phyloP scores from a whole-genome alignment of 2,888 invertebrate genomes.

The Deilephila elpenor region DNA sequence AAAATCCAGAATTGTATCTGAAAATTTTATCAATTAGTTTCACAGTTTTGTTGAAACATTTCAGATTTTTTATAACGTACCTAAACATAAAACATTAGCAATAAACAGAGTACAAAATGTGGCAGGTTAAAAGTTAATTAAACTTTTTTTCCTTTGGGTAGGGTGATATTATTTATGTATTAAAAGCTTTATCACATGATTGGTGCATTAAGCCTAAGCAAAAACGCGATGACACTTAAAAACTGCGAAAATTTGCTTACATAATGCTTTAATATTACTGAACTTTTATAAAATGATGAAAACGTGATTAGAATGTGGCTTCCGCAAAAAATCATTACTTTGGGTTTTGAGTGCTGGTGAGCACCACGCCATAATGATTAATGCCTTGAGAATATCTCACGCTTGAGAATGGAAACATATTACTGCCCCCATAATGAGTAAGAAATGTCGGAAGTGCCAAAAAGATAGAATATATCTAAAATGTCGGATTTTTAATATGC shows the following conservation, averaged over 20 bases:
- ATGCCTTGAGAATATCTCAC: too few species aligned
- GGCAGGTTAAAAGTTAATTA: background rate
- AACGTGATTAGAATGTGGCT: background rate
- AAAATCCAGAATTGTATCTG: background rate
- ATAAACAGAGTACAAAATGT: conserved; percentile 15
- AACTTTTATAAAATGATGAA: background rate
- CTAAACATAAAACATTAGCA: background rate
- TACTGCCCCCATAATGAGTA: too few species aligned
- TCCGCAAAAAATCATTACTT: background rate
- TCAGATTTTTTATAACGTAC: background rate
- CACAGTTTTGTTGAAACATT: background rate
- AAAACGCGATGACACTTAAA: background rate
- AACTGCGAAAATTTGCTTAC: background rate
- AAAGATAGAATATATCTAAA: too few species aligned
- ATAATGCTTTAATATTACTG: background rate
- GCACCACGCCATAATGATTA: too few species aligned
- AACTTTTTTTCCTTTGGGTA: background rate
- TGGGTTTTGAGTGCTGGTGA: background rate
- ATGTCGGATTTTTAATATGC: too few species aligned
- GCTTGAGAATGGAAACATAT: too few species aligned
- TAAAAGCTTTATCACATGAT: background rate
- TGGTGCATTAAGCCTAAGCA: background rate
- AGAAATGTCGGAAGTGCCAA: too few species aligned
- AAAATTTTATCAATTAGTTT: background rate
- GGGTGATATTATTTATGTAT: background rate